Evolutionary conservation across 2,888 invertebrate genomes (phyloP).

Genomic region (Patella pellucida): DNA sequence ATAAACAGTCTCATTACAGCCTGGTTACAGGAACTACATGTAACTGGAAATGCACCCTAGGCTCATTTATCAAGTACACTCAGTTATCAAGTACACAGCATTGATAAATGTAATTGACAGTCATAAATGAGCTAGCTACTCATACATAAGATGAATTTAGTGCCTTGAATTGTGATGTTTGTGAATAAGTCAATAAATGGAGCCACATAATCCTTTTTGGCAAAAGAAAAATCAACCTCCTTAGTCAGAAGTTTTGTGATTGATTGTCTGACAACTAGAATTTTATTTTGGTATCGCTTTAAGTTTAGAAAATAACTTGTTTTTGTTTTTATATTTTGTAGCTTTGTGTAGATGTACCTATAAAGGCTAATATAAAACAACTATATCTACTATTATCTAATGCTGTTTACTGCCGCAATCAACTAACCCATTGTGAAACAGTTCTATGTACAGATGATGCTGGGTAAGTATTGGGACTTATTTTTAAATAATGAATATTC

Average conservation of each 20-base stretch:
- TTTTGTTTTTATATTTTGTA: constrained; percentile 30
- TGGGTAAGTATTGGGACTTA: constrained; percentile 40
- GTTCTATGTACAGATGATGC: constrained; percentile 55
- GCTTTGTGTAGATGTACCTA: constrained; percentile 56
- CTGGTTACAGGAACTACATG: no score
- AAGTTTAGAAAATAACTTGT: background rate
- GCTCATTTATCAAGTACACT: no score
- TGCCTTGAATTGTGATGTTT: no score
- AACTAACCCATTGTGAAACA: constrained; percentile 58
- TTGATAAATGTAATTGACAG: no score
- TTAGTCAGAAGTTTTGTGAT: no score
- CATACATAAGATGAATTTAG: no score
- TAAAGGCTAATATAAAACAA: constrained; percentile 48
- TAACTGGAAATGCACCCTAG: no score
- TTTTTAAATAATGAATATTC: background rate
- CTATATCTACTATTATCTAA: constrained; percentile 60
- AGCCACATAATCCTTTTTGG: background rate
- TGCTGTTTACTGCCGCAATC: constrained; percentile 61
- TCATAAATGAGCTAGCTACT: no score
- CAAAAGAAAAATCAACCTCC: background rate
- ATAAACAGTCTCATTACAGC: no score
- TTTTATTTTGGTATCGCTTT: background rate
- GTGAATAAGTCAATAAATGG: no score
- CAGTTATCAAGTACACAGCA: no score
- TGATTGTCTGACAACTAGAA: no score